Percentiles rank a stretch among this genome's conserved stretches.
Conservation (phyloP, 2,888 invertebrate species). For the Oligia strigilis region DNA sequence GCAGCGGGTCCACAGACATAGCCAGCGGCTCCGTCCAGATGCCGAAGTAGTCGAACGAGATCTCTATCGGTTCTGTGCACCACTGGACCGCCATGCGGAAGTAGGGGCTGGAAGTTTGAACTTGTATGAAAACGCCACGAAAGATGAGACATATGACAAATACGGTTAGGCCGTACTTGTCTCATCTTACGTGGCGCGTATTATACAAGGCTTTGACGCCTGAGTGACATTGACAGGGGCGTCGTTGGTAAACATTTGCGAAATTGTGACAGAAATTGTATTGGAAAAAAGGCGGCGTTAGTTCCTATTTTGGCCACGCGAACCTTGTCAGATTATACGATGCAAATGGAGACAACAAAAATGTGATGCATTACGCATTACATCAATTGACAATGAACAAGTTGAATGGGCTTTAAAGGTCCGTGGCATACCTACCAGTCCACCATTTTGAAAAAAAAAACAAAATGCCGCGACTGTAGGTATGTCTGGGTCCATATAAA, state of each 20-base stretch:
- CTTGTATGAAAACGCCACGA: neutral
- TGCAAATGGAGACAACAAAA: neutral
- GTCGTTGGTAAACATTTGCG: neutral
- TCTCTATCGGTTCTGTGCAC: slow-evolving; percentile 65
- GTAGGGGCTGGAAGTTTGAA: slow-evolving; percentile 75
- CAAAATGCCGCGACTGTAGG: too few species aligned
- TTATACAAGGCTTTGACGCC: too few species aligned
- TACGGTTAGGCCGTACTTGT: neutral
- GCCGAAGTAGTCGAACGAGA: slow-evolving; percentile 78
- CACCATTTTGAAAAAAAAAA: too few species aligned
- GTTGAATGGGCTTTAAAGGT: neutral
- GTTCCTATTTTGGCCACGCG: neutral
- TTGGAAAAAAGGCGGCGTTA: too few species aligned
- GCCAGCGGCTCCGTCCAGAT: slow-evolving; percentile 80
- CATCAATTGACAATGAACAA: neutral
- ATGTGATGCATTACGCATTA: neutral
- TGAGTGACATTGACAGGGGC: neutral
- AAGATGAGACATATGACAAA: too few species aligned
- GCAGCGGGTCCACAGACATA: slow-evolving; percentile 91
- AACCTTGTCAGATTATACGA: neutral
- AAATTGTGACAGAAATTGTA: neutral
- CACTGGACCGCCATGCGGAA: slow-evolving; percentile 78
- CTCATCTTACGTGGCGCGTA: too few species aligned
- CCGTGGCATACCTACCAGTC: too few species aligned
- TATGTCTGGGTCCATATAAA: too few species aligned